phyloP scores from a whole-genome alignment of 2,113 vertebrate species.

The Hippopotamus amphibius region DNA sequence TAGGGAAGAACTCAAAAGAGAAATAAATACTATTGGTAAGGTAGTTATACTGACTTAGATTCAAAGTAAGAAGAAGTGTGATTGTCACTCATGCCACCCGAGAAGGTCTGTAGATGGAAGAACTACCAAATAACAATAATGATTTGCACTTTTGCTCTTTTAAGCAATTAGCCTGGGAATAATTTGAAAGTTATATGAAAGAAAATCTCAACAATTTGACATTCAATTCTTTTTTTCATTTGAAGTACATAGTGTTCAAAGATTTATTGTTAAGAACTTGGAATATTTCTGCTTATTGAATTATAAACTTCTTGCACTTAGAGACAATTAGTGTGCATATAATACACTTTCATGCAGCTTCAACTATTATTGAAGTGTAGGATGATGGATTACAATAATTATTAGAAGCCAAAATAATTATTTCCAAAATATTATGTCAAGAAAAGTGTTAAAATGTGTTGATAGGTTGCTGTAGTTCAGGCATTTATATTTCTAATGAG shows the following conservation, averaged over 20 bases:
- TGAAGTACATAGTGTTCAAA: slow-evolving; percentile 11
- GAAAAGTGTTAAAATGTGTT: slow-evolving; percentile 58
- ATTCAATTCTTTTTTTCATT: background rate
- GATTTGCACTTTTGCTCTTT: background rate
- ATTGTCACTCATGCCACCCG: slow-evolving; percentile 13
- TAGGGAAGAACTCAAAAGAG: background rate
- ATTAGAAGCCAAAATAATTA: slow-evolving; percentile 67
- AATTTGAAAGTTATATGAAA: slow-evolving; percentile 38
- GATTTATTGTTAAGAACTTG: background rate
- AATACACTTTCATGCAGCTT: slow-evolving; percentile 43
- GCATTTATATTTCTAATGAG: slow-evolving; percentile 8
- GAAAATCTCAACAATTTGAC: background rate
- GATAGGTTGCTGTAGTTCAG: background rate
- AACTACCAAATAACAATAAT: slow-evolving; percentile 40
- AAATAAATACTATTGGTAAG: background rate
- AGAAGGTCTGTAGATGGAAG: background rate
- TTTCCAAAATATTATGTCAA: slow-evolving; percentile 67
- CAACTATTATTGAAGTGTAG: slow-evolving; percentile 59
- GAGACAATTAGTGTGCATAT: slow-evolving; percentile 26
- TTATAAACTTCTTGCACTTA: slow-evolving; percentile 19
- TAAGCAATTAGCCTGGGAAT: slow-evolving; percentile 32
- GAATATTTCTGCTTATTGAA: slow-evolving; percentile 27
- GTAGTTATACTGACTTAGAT: background rate
- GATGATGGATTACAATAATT: slow-evolving; percentile 67
- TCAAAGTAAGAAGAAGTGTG: background rate